Conservation (phyloP, 2,888 invertebrate genomes). For the Drosophila infuscata region DNA sequence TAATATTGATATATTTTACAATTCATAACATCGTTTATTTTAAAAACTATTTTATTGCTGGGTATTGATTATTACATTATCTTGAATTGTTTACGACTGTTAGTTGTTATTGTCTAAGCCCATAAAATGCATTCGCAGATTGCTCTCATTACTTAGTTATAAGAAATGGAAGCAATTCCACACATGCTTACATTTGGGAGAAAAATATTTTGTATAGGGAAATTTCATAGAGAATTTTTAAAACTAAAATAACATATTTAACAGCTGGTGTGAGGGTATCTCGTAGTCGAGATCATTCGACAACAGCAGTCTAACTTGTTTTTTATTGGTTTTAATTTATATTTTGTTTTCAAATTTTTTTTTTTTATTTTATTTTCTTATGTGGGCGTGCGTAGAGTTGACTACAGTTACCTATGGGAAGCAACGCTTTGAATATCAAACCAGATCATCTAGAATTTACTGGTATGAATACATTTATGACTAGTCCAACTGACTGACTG, state of each 20-base stretch:
- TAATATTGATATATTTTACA: background rate
- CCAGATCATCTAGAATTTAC: slow-evolving; percentile 49
- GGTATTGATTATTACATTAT: background rate
- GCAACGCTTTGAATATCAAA: slow-evolving; percentile 59
- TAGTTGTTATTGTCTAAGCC: background rate
- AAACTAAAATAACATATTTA: background rate
- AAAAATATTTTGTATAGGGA: too few relatives aligned
- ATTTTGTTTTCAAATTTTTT: background rate
- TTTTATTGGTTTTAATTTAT: background rate
- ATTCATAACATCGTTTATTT: background rate
- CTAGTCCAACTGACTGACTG: slow-evolving; percentile 38
- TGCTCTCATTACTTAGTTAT: background rate
- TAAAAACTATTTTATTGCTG: too few relatives aligned
- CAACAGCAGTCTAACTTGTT: slow-evolving; percentile 5
- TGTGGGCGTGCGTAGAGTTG: slow-evolving; percentile 34
- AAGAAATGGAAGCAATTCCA: background rate
- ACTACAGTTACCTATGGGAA: slow-evolving; percentile 41
- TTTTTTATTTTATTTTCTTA: background rate
- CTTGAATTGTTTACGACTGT: too few relatives aligned
- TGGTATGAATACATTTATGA: slow-evolving; percentile 44
- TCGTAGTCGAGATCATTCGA: background rate
- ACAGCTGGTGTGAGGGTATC: slow-evolving; percentile 1
- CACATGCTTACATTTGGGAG: background rate
- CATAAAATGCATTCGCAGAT: background rate
- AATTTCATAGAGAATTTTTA: background rate